A percentile compares a stretch with the other conserved stretches of the same genome.
phyloP scores from a whole-genome alignment of 2,113 vertebrate species.

The Neogobius melanostomus region DNA sequence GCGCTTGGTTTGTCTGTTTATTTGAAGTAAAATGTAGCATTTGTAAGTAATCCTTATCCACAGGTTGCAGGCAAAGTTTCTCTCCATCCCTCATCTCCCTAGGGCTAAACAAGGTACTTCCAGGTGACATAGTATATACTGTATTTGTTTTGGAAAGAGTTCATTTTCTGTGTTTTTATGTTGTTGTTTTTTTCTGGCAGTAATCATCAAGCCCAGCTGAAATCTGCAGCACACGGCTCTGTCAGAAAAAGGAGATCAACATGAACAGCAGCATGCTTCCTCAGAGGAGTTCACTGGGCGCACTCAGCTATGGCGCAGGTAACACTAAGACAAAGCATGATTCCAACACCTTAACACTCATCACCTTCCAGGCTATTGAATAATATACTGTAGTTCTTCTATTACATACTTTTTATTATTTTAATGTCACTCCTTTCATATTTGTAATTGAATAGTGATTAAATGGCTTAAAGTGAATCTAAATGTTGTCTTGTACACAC shows the following conservation, averaged over 20 bases:
- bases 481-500: background rate
- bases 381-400: too few species aligned
- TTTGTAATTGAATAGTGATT: too few species aligned
- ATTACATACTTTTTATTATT: too few species aligned
- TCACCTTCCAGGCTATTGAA: too few species aligned
- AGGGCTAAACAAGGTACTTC: background rate
- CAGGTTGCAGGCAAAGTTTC: background rate
- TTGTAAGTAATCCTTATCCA: background rate
- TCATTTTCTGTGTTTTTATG: background rate
- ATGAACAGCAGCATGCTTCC: constrained; percentile 77
- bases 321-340: constrained; percentile 16
- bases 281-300: constrained; percentile 64
- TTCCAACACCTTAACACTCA: background rate
- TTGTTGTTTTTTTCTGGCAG: constrained; percentile 4
- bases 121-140: background rate
- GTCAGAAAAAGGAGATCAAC: constrained; percentile 37
- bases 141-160: background rate
- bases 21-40: background rate
- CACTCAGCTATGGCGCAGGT: constrained; percentile 71
- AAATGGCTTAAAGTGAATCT: background rate
- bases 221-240: constrained; percentile 24
- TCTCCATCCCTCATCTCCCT: background rate
- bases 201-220: constrained; percentile 24
- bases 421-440: too few species aligned
- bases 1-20: background rate